Percentiles rank a stretch among this genome's conserved stretches.
These are phyloP conservation scores for Neoniphon sammara DNA, from an alignment of 2,797 vertebrate genomes.

Conservation along the genomic window DNA sequence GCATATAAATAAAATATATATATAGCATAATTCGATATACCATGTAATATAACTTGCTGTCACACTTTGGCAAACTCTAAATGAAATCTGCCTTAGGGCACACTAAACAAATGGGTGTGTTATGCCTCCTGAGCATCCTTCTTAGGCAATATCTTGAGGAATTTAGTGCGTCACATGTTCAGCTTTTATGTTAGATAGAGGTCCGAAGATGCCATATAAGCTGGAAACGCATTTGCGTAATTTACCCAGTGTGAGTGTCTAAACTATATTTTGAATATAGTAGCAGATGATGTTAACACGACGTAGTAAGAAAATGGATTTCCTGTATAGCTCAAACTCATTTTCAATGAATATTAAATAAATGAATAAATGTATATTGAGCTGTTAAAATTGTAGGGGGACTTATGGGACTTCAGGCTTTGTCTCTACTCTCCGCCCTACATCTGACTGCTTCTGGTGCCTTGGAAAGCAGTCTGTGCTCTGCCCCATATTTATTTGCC, in stretches of 20 bases:
- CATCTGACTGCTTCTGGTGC: constrained; percentile 46
- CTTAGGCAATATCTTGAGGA: constrained; percentile 10
- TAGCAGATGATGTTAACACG: too few relatives aligned
- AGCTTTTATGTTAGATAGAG: neutral
- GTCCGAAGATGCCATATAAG: neutral
- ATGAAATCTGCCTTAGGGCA: constrained; percentile 23
- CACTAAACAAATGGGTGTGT: constrained; percentile 49
- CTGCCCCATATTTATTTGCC: constrained; percentile 62
- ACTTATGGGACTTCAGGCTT: constrained; percentile 6
- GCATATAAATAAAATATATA: too few relatives aligned
- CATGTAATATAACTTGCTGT: neutral
- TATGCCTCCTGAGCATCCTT: constrained; percentile 13
- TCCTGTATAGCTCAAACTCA: too few relatives aligned
- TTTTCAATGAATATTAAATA: too few relatives aligned
- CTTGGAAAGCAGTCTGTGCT: constrained; percentile 50
- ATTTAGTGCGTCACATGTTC: neutral
- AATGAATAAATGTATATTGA: too few relatives aligned
- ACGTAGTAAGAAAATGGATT: too few relatives aligned
- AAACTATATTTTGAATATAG: too few relatives aligned
- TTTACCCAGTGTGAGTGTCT: too few relatives aligned
- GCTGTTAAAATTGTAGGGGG: too few relatives aligned
- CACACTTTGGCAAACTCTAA: neutral
- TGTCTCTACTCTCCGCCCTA: constrained; percentile 62
- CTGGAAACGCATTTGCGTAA: neutral
- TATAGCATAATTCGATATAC: too few relatives aligned